Evolutionary conservation across 2,797 vertebrate genomes (phyloP).

Genomic region (Phataginus tricuspis): DNA sequence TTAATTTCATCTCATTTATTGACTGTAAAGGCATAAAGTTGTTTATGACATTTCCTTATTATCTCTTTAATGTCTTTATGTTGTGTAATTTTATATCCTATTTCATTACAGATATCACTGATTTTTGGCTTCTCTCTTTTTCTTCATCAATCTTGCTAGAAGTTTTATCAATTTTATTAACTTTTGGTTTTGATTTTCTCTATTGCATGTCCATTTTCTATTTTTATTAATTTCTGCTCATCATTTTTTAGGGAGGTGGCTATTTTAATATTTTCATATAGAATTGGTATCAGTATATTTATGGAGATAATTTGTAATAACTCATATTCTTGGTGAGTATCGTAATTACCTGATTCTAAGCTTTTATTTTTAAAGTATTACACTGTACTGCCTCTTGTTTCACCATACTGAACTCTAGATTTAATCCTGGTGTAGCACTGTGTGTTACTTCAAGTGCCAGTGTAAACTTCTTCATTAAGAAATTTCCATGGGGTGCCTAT

Average conservation of each 20-base stretch:
- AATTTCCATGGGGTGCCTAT: not conserved
- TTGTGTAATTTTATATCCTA: not conserved
- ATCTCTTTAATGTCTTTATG: not conserved
- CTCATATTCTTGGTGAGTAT: not conserved
- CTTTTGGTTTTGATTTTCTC: not conserved
- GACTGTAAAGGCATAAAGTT: not conserved
- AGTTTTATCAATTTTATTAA: constrained; percentile 11
- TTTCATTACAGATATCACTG: not conserved
- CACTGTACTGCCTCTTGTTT: not conserved
- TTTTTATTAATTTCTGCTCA: not conserved
- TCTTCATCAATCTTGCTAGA: not conserved
- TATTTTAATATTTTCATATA: not conserved
- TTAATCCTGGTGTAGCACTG: not conserved
- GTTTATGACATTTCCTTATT: not conserved
- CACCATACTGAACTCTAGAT: not conserved
- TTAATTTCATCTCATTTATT: not conserved
- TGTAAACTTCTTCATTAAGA: constrained; percentile 2
- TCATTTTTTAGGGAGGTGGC: not conserved
- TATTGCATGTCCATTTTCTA: not conserved
- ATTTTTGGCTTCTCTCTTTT: not conserved
- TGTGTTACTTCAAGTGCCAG: not conserved
- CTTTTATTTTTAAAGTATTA: not conserved
- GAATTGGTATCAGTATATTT: not conserved
- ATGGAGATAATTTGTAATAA: not conserved
- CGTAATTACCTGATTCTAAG: not conserved